Conservation (phyloP, 1,140 invertebrate genomes). For the Drosophila burlai region DNA sequence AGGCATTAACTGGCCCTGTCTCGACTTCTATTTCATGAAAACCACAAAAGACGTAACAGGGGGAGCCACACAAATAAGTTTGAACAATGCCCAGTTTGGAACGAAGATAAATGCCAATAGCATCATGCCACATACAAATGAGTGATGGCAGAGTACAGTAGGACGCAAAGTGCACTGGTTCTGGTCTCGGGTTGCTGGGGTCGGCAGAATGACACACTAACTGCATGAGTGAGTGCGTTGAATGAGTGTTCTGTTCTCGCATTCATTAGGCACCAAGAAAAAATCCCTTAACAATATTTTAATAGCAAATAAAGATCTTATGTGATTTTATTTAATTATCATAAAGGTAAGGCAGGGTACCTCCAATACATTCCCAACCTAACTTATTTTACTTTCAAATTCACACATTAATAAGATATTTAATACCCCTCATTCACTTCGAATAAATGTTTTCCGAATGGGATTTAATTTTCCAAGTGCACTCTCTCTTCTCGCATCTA, state of each 20-base stretch:
- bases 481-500: slow-evolving; percentile 2
- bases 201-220: slow-evolving; percentile 60
- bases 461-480: slow-evolving; percentile 22
- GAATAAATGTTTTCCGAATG: background rate
- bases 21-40: slow-evolving; percentile 16
- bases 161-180: slow-evolving; percentile 32
- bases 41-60: slow-evolving; percentile 8
- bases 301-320: background rate
- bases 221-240: slow-evolving; percentile 77
- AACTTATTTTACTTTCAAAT: background rate
- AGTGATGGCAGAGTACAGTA: slow-evolving; percentile 60
- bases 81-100: slow-evolving; percentile 37
- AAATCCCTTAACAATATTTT: background rate
- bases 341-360: background rate
- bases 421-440: background rate
- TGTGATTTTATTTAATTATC: background rate
- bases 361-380: background rate
- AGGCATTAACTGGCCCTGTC: slow-evolving; percentile 23
- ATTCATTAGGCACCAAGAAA: slow-evolving; percentile 12
- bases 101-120: slow-evolving; percentile 74
- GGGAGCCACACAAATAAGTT: slow-evolving; percentile 20
- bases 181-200: slow-evolving; percentile 19
- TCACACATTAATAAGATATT: background rate
- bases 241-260: slow-evolving; percentile 43
- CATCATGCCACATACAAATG: slow-evolving; percentile 54